A percentile compares a stretch with the other conserved stretches of the same genome.
phyloP scores from a whole-genome alignment of 1,140 invertebrate genomes.

The Calephelis nemesis region DNA sequence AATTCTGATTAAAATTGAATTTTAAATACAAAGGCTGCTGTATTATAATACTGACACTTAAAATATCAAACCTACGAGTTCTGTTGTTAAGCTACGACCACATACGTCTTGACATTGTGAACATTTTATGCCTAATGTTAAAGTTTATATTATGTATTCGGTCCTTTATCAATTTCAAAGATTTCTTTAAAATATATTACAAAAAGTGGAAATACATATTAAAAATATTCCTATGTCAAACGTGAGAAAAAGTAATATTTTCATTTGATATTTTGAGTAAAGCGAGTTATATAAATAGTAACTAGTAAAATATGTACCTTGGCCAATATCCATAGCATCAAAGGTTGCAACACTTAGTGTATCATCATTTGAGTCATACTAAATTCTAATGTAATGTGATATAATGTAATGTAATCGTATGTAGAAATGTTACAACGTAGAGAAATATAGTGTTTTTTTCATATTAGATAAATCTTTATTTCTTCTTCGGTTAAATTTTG shows the following conservation, averaged over 20 bases:
- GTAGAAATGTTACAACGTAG: conserved; percentile 33
- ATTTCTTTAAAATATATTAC: too few relatives aligned
- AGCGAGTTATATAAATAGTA: too few relatives aligned
- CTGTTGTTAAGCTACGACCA: conserved; percentile 2
- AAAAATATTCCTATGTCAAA: too few relatives aligned
- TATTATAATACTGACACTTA: not conserved
- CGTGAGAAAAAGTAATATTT: too few relatives aligned
- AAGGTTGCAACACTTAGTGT: not conserved
- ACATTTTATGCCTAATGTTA: too few relatives aligned
- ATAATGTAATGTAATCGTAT: conserved; percentile 49
- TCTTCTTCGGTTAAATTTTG: conserved; percentile 60
- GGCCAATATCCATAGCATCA: not conserved
- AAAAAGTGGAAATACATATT: too few relatives aligned
- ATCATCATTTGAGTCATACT: conserved; percentile 43
- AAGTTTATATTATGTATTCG: too few relatives aligned
- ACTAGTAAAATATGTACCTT: not conserved
- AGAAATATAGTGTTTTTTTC: conserved; percentile 36
- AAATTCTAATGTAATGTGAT: conserved; percentile 76
- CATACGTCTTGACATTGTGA: not conserved
- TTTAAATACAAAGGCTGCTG: conserved; percentile 12
- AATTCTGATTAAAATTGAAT: conserved; percentile 56
- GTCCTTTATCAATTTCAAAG: too few relatives aligned
- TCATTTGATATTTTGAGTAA: too few relatives aligned
- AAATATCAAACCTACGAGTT: not conserved
- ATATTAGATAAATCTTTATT: conserved; percentile 32